Evolutionary conservation across 64 coral and sea anemone species (phyloP), one percentile per base, ranked within the genome.

Genomic region (Cladopsammia gracilis): DNA sequence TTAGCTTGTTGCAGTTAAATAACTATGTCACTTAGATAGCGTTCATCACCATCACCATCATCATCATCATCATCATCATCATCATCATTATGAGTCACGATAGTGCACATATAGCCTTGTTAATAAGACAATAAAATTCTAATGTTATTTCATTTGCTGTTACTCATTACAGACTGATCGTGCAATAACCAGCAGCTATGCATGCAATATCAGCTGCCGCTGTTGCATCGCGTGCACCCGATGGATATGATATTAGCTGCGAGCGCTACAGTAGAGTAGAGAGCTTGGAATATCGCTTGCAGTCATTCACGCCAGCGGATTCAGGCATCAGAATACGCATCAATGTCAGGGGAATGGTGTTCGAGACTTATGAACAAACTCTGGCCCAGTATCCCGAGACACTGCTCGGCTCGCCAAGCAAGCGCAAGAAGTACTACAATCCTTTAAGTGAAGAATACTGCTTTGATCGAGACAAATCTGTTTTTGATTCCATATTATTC

Each of bases 381-480:
- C 75, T 99, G 20, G 91, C 85, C 42, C 88, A 87, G 71, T 99
- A 88, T 50, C 98, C 98, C 2, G 76, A 99, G 20, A 99, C 98
- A 3, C 80, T 99, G 22, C 84, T 99, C 12, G 98, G 98, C 19
- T 99, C 94, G 3, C 44, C 87, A 2, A 66, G 59, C 25, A 92
- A 89, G 48, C 90, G 98, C 4, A 70, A 73, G 23, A 83, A 68
- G 73, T 99, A 82, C 65, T 99, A 99, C 62, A 95, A 99, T 48
- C 62, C 71, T 19, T 45, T 76, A 47, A 94, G 93, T 6, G 67
- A 88, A 47, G 98, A 96, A 90, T 92, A 93, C 48, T 91, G 79
- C 72, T 99, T 99, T 77, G 94, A 99, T 82, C 92, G 98, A 45
- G 88, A 99, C 61, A 89, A 88, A 54, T 66, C 78, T 13, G 89